These are phyloP conservation scores for Sarcoramphus papa DNA, from an alignment of 2,797 vertebrate species.

Conservation along the genomic window DNA sequence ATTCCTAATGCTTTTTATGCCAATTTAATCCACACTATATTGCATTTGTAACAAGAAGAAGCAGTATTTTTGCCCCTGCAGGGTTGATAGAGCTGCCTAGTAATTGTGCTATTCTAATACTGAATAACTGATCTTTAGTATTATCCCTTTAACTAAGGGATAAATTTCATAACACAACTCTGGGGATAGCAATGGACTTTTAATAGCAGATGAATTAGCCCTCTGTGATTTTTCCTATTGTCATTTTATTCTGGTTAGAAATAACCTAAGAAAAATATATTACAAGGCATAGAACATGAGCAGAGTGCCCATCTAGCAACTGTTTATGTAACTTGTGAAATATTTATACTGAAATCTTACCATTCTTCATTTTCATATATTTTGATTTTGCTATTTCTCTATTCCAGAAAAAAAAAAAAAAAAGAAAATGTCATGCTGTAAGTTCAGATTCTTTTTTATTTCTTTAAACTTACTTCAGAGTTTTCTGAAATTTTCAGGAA, in stretches of 20 bases:
- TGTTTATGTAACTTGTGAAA: not conserved
- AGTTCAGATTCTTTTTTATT: not conserved
- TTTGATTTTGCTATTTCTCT: not conserved
- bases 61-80: not conserved
- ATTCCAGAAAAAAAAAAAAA: not conserved
- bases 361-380: not conserved
- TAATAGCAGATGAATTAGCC: not conserved
- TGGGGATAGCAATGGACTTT: not conserved
- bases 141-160: not conserved
- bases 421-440: not conserved
- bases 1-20: not conserved
- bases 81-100: not conserved
- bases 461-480: not conserved
- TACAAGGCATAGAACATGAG: not conserved
- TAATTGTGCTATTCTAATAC: not conserved
- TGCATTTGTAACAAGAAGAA: not conserved
- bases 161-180: not conserved
- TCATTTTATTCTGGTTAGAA: not conserved
- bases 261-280: not conserved
- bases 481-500: not conserved
- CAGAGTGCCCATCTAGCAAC: not conserved
- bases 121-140: not conserved
- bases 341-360: not conserved
- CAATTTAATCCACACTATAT: not conserved
- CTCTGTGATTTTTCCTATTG: not conserved